Evolutionary conservation across 2,797 vertebrate genomes (phyloP).

Genomic region (Delichon dasypus): DNA sequence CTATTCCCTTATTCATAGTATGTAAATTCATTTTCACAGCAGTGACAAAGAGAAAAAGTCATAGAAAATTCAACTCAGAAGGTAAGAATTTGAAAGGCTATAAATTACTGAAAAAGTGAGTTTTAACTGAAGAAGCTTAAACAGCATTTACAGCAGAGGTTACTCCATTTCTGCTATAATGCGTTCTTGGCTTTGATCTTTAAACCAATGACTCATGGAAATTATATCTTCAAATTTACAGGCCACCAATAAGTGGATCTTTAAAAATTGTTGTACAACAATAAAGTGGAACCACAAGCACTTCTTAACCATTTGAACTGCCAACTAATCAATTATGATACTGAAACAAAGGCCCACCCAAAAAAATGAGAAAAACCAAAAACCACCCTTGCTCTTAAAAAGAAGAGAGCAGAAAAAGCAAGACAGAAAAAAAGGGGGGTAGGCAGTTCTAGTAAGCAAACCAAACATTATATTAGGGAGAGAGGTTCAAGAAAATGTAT

Average conservation of each 20-base stretch:
- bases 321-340: conserved; percentile 49
- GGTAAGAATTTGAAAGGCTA: not conserved
- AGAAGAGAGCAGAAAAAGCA: not conserved
- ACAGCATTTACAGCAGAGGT: not conserved
- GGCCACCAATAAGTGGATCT: not conserved
- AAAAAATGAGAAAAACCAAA: not conserved
- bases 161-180: not conserved
- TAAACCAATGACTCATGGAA: conserved; percentile 45
- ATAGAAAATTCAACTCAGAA: not conserved
- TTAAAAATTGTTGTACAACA: not conserved
- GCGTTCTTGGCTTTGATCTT: conserved; percentile 27
- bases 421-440: not conserved
- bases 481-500: conserved; percentile 24
- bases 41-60: not conserved
- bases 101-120: not conserved
- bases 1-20: not conserved
- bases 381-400: not conserved
- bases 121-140: not conserved
- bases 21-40: not conserved
- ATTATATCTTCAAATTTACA: conserved; percentile 32
- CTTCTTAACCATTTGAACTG: conserved; percentile 25
- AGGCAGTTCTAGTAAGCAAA: not conserved
- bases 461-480: not conserved
- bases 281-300: conserved; percentile 5
- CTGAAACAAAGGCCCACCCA: conserved; percentile 11